Evolutionary conservation across 1,140 invertebrate species (phyloP), one percentile per base, ranked within the genome.

Genomic region (Orchesella cincta): DNA sequence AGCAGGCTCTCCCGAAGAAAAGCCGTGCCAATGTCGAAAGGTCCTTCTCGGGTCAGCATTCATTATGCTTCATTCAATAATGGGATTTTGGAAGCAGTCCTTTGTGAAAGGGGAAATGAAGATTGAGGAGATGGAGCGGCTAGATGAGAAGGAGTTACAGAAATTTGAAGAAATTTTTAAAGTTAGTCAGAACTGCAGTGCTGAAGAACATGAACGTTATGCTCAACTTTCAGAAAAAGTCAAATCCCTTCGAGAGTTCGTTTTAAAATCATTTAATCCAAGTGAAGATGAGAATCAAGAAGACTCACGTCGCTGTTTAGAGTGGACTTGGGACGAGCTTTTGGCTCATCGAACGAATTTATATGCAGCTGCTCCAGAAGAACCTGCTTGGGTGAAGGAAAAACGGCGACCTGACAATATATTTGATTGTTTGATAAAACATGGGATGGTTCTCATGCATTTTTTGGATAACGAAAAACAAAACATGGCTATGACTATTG

Each of bases 11-110:
- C 8, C 2, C 1, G 62, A 18, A 18, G 12, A 33, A n/a, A 29
- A 67, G 5, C 5, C 12, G 5, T 67, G 62, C 33, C 62, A 67
- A 33, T 67, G 62, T 67, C 62, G 62, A n/a, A 67, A 33, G 31
- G 23, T n/a, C 8, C 31, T 67, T 29, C 28, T 67, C 5, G 62
- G 62, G 2, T 31, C 8, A 12, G 29, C n/a, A 2, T 67, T 67
- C 31, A 67, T 67, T 29, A 67, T 67, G 62, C 26, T 67, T 8
- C 62, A 67, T 16, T 23, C 3, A 2, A 23, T 67, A 2, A 29
- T 67, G 28, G 28, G n/a, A 14, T 67, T 3, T 26, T 67, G 62
- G 62, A 67, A 67, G 33, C 2, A 12, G 5, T 29, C 28, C 31
- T 18, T 67, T n/a, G 12, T 31, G 33, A 33, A 26, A 31, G 12